Base-by-base conservation (phyloP, 2,888 invertebrate species). In the Ypsolopha sequella region DNA sequence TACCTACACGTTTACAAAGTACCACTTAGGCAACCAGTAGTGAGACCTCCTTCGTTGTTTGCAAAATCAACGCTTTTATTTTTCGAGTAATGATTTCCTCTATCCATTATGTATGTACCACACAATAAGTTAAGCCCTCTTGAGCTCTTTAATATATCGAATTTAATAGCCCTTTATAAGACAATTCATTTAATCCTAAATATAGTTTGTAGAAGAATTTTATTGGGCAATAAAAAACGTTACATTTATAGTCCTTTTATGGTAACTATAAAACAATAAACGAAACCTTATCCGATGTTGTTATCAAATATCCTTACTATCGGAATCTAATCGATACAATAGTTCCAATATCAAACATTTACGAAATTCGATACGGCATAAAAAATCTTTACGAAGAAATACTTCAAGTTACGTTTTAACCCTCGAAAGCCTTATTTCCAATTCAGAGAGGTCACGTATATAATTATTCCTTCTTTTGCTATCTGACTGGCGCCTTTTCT, bases 381-480 rank as follows among this genome's bases (percentile, higher is more conserved):
- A 11, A 33, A 34, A 34, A 33, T n/a, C 45, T 45, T 45, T 38
- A 3, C n/a, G 39, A 13, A 11, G 43, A 43, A 43, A 7, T 11
- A 7, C 35, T 10, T 38, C 39, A 10, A 9, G 39, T 38, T 38
- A 38, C 39, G 24, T 3, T 4, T 2, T 24, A 24, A 24, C 24
- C 4, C 24, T 24, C 24, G 24, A 24, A 24, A 24, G 11, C 11
- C 13, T 14, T 65, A 68, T 73, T 70, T 66, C 65, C 67, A 69
- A 71, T 70, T 66, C 63, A 56, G 62, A 68, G 66, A 80, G 79
- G 75, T 75, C 75, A 76, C 71, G 66, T 79, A 24, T 24, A 24
- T 24, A 76, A 80, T 76, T 76, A 78, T 70, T 70, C 59, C 64
- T 64, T 59, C 24, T 59, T 64, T 58, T 63, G 62, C 62, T 73